Base-by-base conservation (phyloP, 2,797 vertebrate species). In the Pangasius djambal region DNA sequence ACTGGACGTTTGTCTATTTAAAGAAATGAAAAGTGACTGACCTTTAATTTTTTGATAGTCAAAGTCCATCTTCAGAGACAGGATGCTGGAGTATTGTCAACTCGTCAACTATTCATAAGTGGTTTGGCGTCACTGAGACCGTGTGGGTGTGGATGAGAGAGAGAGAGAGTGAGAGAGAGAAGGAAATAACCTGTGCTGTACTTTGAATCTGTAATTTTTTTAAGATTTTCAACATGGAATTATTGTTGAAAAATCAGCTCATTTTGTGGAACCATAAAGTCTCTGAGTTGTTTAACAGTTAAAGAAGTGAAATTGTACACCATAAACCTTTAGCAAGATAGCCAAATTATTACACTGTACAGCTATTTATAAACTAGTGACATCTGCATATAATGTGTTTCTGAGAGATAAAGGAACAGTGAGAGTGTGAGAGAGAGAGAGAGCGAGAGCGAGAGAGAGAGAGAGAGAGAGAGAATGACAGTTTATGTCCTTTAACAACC, bases 41-140 rank as follows among this genome's bases (percentile, higher is more conserved):
- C 93, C 93, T 93, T 93, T 92, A 16, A 90, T 82, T 48, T 40
- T 79, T 59, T 91, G 89, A 88, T 93, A 91, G 83, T 93, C 90
- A 85, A 93, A 91, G 78, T 93, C 93, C 92, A 93, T 94, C 88
- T 77, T 91, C 44, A 85, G 69, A 84, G 72, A 50, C n/a, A 89
- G 74, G 67, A 72, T 69, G 81, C 82, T 67, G 2, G 78, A 78
- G 59, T 37, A 22, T 44, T 77, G 83, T 83, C 81, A 61, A 75
- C 69, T 87, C 57, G 28, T 84, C 72, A 88, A 87, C 83, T 61
- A 75, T 82, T 85, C 61, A 63, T 69, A 9, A 86, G 63, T 87
- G 63, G 28, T 48, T 90, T 31, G 90, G 77, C 88, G 40, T 89
- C 85, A 78, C 85, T 87, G 88, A 87, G 40, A 63, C 77, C 57